A percentile compares a stretch with the other conserved stretches of the same genome.
These are phyloP conservation scores for Selenia dentaria DNA, from an alignment of 2,888 invertebrate species.

Conservation along the genomic window DNA sequence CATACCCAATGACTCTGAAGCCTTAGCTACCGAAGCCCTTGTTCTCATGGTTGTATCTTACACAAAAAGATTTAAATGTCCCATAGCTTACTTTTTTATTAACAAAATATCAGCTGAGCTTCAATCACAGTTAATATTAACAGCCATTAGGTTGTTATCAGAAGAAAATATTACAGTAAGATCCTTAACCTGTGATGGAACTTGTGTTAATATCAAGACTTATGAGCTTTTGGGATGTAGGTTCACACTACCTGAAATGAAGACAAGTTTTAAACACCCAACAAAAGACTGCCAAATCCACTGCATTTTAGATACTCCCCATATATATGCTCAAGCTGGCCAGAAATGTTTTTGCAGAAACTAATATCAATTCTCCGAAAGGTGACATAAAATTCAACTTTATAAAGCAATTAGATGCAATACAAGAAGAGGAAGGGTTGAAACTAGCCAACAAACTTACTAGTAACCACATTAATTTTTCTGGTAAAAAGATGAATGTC, in stretches of 20 bases:
- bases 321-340: constrained; percentile 26
- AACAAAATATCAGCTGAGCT: not conserved
- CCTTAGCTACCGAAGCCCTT: not conserved
- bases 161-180: too few relatives aligned
- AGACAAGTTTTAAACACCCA: not conserved
- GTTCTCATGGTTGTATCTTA: not conserved
- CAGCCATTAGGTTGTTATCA: too few relatives aligned
- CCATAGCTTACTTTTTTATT: not conserved
- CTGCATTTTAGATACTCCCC: constrained; percentile 25
- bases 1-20: too few relatives aligned
- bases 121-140: not conserved
- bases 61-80: constrained; percentile 4
- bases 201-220: too few relatives aligned
- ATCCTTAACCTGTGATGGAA: too few relatives aligned
- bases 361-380: constrained; percentile 9
- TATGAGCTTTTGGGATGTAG: too few relatives aligned
- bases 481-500: too few relatives aligned
- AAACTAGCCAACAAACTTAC: not conserved
- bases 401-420: constrained; percentile 17
- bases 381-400: constrained; percentile 21
- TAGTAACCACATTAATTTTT: too few relatives aligned
- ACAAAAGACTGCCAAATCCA: not conserved
- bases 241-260: constrained; percentile 1
- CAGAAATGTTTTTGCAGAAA: constrained; percentile 23
- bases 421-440: constrained; percentile 28